Conservation (phyloP, 92 coral and sea anemone genomes). For the Epizoanthus rinbou region DNA sequence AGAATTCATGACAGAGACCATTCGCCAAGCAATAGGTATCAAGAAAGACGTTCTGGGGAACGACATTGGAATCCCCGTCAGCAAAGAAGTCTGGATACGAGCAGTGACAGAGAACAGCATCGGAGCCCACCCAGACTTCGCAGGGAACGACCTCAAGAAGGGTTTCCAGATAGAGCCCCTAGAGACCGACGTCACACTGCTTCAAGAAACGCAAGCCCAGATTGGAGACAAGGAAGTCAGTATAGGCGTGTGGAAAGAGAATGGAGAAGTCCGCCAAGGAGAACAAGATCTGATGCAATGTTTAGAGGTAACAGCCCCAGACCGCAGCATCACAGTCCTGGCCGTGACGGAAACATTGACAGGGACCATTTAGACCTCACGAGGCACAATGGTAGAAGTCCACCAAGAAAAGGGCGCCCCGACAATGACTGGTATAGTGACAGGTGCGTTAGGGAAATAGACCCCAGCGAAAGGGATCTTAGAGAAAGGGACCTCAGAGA, state of each 20-base stretch:
- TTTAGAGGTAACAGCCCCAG: background rate
- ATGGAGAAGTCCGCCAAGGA: background rate
- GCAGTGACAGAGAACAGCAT: background rate
- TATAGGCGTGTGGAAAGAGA: too few relatives aligned
- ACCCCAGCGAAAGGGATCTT: background rate
- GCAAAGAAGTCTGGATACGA: background rate
- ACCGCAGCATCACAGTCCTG: background rate
- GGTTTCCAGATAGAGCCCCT: background rate
- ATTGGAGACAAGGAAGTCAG: background rate
- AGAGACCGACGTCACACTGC: background rate
- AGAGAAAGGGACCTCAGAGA: background rate
- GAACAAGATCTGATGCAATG: background rate
- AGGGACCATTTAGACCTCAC: background rate
- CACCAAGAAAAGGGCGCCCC: background rate
- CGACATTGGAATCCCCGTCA: too few relatives aligned
- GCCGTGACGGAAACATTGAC: background rate
- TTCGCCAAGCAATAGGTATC: background rate
- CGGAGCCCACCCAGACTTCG: background rate
- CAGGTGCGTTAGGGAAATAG: background rate
- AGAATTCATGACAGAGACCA: constrained; percentile 1
- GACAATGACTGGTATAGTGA: background rate
- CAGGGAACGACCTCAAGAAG: background rate
- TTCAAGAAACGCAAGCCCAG: background rate
- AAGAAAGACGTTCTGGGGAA: background rate
- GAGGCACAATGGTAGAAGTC: background rate